phyloP scores from a whole-genome alignment of 2,888 invertebrate genomes.

The Omphaloscelis lunosa region DNA sequence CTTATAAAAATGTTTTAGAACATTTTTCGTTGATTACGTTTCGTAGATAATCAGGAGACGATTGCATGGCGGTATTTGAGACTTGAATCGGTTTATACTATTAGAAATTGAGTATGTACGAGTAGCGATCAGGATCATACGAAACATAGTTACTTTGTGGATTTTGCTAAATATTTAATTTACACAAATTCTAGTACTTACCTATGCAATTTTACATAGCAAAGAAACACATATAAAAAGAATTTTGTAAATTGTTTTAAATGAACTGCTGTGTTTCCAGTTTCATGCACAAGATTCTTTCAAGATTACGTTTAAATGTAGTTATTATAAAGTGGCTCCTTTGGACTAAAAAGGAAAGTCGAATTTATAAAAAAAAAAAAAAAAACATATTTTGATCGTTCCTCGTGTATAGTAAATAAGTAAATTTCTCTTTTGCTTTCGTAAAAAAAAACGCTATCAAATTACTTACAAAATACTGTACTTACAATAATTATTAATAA shows the following conservation, averaged over 20 bases:
- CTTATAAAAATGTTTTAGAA: conserved; percentile 85
- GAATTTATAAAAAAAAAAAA: not conserved
- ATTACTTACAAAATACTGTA: conserved; percentile 44
- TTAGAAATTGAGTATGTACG: conserved; percentile 63
- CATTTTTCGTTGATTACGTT: conserved; percentile 82
- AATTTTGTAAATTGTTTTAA: not conserved
- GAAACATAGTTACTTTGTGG: not conserved
- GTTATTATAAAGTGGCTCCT: not conserved
- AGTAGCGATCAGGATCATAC: conserved; percentile 71
- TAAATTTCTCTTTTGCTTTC: conserved; percentile 57
- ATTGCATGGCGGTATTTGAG: conserved; percentile 81
- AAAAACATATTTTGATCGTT: conserved; percentile 69
- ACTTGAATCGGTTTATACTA: conserved; percentile 70
- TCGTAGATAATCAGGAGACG: conserved; percentile 77
- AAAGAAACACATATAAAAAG: not conserved
- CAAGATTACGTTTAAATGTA: conserved; percentile 12
- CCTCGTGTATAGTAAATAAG: conserved; percentile 63
- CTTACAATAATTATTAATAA: conserved; percentile 13
- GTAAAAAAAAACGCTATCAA: conserved; percentile 54
- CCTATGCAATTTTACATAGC: not conserved
- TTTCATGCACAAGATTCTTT: not conserved
- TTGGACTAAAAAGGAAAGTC: not conserved
- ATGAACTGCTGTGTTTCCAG: not conserved
- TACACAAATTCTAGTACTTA: not conserved
- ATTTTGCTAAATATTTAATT: not conserved